Evolutionary conservation across 92 coral and sea anemone genomes (phyloP).

Genomic region (Ricordea florida): DNA sequence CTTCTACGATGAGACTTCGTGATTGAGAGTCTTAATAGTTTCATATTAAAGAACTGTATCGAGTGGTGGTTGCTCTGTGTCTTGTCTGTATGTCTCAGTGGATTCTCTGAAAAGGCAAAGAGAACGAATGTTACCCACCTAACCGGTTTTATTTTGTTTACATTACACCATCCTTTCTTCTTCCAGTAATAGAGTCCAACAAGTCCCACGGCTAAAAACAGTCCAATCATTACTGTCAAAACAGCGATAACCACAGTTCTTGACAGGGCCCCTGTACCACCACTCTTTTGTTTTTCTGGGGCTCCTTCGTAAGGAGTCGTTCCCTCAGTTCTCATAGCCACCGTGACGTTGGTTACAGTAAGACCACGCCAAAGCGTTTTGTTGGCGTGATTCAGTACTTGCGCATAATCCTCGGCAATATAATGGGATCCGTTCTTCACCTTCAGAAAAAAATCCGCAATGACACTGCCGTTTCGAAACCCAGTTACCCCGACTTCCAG

Average conservation of each 20-base stretch:
- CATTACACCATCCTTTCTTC: slow-evolving; percentile 10
- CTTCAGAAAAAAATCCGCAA: slow-evolving; percentile 15
- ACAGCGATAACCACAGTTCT: neutral
- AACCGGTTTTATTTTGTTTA: slow-evolving; percentile 4
- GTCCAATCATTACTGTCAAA: neutral
- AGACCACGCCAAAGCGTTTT: slow-evolving; percentile 45
- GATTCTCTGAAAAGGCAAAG: no score
- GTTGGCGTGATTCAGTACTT: slow-evolving; percentile 17
- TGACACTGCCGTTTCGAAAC: slow-evolving; percentile 52
- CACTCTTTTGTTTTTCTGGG: neutral
- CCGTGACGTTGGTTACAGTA: slow-evolving; percentile 29
- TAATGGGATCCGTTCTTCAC: neutral
- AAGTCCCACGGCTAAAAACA: slow-evolving; percentile 1
- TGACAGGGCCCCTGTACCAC: neutral
- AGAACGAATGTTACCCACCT: no score
- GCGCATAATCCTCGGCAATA: neutral
- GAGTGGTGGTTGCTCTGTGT: no score
- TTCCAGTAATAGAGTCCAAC: slow-evolving; percentile 6
- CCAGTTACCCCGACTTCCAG: slow-evolving; percentile 23
- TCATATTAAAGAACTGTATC: no score
- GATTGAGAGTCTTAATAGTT: no score
- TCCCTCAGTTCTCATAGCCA: neutral
- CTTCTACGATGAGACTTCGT: no score
- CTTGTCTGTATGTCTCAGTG: no score
- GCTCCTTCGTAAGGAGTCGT: neutral